Percentiles rank a stretch among this genome's conserved stretches.
These are phyloP conservation scores for Platycercus adscitus DNA, from an alignment of 2,113 vertebrate species.

Conservation along the genomic window DNA sequence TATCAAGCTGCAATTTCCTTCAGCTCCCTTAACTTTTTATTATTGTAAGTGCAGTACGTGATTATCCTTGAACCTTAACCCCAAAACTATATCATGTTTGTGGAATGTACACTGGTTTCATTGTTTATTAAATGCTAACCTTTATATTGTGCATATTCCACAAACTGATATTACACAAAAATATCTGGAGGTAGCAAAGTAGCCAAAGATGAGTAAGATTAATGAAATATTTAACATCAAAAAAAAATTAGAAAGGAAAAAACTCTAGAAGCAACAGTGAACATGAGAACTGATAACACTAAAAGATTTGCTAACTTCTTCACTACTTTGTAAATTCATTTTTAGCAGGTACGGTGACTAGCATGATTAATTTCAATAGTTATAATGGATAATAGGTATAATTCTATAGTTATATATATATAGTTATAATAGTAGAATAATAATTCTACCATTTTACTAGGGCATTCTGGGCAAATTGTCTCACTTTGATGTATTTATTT, in stretches of 20 bases:
- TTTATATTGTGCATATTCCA: not conserved
- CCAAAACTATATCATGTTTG: not conserved
- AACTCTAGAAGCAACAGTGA: not conserved
- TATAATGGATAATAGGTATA: not conserved
- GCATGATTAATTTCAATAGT: not conserved
- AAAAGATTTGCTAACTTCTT: not conserved
- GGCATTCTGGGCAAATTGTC: not conserved
- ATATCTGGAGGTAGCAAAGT: not conserved
- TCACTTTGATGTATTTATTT: not conserved
- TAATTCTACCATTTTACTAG: not conserved
- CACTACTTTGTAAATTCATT: not conserved
- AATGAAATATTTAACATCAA: not conserved
- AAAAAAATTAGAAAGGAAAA: not conserved
- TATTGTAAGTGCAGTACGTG: not conserved
- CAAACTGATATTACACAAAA: not conserved
- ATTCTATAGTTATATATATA: not conserved
- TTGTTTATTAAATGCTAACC: not conserved
- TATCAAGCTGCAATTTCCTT: conserved; percentile 28
- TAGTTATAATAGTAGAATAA: not conserved
- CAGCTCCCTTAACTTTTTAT: not conserved
- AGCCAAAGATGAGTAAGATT: not conserved
- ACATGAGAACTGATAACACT: not conserved
- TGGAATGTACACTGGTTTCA: not conserved
- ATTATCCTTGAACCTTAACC: conserved; percentile 7
- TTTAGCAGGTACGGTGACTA: not conserved